Evolutionary conservation across 2,888 invertebrate species (phyloP).

Genomic region (Eupithecia abbreviata): DNA sequence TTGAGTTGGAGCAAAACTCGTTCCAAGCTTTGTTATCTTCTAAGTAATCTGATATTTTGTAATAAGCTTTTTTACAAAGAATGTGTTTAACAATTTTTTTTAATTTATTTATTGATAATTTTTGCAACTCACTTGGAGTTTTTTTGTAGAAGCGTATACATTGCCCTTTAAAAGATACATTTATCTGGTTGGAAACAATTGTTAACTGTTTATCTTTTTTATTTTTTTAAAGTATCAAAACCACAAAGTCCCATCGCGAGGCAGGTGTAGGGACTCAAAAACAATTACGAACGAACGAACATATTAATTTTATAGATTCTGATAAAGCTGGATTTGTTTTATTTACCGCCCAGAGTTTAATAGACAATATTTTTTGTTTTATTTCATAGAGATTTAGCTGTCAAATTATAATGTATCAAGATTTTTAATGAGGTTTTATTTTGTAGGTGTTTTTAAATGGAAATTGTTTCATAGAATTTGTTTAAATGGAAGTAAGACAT

Average conservation of each 20-base stretch:
- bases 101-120: too few relatives aligned
- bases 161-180: too few relatives aligned
- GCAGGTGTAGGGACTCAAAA: constrained; percentile 51
- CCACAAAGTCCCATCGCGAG: constrained; percentile 37
- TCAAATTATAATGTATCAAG: constrained; percentile 31
- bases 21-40: too few relatives aligned
- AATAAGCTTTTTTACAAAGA: too few relatives aligned
- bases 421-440: constrained; percentile 11
- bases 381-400: constrained; percentile 30
- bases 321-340: constrained; percentile 31
- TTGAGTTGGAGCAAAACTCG: too few relatives aligned
- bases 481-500: neutral
- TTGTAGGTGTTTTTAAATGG: constrained; percentile 4
- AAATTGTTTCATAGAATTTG: constrained; percentile 13
- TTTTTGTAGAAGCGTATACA: too few relatives aligned
- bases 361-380: constrained; percentile 31
- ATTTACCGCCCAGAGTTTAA: constrained; percentile 41
- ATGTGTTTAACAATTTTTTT: too few relatives aligned
- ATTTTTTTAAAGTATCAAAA: constrained; percentile 54
- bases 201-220: neutral
- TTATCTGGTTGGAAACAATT: neutral
- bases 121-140: too few relatives aligned
- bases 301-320: constrained; percentile 44
- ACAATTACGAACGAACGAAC: constrained; percentile 42
- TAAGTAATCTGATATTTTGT: too few relatives aligned